A percentile compares a stretch with the other conserved stretches of the same genome.
phyloP scores from a whole-genome alignment of 2,888 invertebrate genomes.

The Hydraecia micacea region DNA sequence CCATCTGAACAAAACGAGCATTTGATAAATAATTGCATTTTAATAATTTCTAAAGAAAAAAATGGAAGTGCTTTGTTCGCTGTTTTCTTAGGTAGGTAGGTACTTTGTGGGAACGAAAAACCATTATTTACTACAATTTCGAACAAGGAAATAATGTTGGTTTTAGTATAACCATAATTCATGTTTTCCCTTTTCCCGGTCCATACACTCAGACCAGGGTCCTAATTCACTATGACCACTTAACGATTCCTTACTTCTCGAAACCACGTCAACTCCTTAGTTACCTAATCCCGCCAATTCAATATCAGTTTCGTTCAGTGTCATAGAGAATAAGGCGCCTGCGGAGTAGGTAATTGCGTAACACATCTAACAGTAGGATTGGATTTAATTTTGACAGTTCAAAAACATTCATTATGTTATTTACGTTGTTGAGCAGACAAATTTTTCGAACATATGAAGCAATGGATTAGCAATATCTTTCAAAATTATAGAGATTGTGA shows the following conservation, averaged over 20 bases:
- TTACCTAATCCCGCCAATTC: too few species aligned
- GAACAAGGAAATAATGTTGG: background rate
- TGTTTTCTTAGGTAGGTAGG: background rate
- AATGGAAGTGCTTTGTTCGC: constrained; percentile 4
- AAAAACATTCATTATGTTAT: background rate
- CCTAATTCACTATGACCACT: too few species aligned
- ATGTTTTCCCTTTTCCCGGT: background rate
- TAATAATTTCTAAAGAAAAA: constrained; percentile 20
- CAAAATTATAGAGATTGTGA: background rate
- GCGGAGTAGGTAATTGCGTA: background rate
- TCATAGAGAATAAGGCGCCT: too few species aligned
- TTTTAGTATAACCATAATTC: background rate
- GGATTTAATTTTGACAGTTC: background rate
- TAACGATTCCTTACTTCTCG: too few species aligned
- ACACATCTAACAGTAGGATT: background rate
- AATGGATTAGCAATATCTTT: background rate
- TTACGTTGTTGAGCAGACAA: background rate
- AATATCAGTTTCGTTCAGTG: too few species aligned
- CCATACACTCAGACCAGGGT: background rate
- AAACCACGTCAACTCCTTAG: too few species aligned
- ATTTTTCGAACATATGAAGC: background rate
- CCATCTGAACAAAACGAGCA: constrained; percentile 17
- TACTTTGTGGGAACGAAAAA: constrained; percentile 15
- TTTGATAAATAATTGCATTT: constrained; percentile 29
- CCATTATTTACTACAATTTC: background rate